phyloP scores from a whole-genome alignment of 2,888 invertebrate species.

The Sphinx pinastri region DNA sequence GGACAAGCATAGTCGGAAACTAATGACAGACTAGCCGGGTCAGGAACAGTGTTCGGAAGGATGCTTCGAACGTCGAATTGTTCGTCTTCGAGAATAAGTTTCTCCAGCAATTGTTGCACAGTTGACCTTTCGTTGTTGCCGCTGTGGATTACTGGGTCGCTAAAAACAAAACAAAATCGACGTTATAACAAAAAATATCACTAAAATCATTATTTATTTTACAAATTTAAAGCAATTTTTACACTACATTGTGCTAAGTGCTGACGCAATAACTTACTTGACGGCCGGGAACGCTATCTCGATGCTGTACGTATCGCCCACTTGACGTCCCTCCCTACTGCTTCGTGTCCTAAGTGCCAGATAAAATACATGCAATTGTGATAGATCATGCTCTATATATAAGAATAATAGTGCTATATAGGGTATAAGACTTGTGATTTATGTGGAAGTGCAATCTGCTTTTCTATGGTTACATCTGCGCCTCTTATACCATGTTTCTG shows the following conservation, averaged over 20 bases:
- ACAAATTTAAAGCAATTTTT: conserved; percentile 4
- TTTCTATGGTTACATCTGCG: conserved; percentile 26
- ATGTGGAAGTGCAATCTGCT: conserved; percentile 18
- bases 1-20: conserved; percentile 97
- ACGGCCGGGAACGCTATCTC: conserved; percentile 96
- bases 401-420: conserved; percentile 48
- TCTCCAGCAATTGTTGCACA: conserved; percentile 93
- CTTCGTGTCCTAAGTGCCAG: conserved; percentile 87
- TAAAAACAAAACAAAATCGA: conserved; percentile 61
- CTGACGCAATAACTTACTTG: conserved; percentile 88
- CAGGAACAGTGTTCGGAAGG: conserved; percentile 96
- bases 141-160: conserved; percentile 94
- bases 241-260: conserved; percentile 42
- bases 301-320: conserved; percentile 95
- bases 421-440: conserved; percentile 22
- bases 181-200: neutral
- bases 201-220: neutral
- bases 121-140: conserved; percentile 94
- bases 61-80: conserved; percentile 97
- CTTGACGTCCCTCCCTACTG: conserved; percentile 92
- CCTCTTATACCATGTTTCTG: conserved; percentile 34
- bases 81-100: conserved; percentile 95
- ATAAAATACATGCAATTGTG: conserved; percentile 79
- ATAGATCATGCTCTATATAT: conserved; percentile 67
- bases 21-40: conserved; percentile 94